These are phyloP conservation scores for Flexamia atlantica DNA, from an alignment of 2,888 invertebrate species.

Conservation along the genomic window DNA sequence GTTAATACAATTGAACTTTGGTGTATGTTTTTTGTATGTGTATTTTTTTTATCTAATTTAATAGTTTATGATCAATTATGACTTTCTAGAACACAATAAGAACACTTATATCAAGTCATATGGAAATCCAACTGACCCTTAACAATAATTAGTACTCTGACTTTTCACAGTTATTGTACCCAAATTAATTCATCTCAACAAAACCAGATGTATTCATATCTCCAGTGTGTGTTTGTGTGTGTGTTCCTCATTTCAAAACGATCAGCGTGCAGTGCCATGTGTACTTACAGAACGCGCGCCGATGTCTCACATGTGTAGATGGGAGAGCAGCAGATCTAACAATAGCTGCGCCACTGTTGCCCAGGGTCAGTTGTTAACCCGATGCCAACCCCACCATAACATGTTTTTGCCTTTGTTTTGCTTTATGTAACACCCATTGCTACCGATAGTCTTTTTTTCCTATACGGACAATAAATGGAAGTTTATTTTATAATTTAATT, in stretches of 20 bases:
- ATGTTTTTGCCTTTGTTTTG: slow-evolving; percentile 23
- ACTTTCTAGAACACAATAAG: no score
- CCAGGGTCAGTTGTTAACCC: slow-evolving; percentile 46
- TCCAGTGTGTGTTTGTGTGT: neutral
- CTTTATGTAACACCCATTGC: neutral
- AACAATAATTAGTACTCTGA: no score
- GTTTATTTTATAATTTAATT: no score
- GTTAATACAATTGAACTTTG: no score
- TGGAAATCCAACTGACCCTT: no score
- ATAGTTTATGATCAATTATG: no score
- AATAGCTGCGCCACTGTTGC: slow-evolving; percentile 27
- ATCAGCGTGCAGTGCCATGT: neutral
- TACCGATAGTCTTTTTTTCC: neutral
- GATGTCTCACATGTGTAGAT: slow-evolving; percentile 6
- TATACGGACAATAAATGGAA: neutral
- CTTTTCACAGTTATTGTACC: no score
- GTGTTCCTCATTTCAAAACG: neutral
- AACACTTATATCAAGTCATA: no score
- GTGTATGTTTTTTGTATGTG: no score
- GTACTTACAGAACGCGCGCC: neutral
- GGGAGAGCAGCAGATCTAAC: slow-evolving; percentile 18
- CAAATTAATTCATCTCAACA: no score
- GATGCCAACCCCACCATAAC: slow-evolving; percentile 10
- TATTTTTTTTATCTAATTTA: no score
- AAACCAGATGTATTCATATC: no score